Percentiles rank a stretch among this genome's conserved stretches.
phyloP scores from a whole-genome alignment of 2,797 vertebrate genomes.

The Bucorvus abyssinicus region DNA sequence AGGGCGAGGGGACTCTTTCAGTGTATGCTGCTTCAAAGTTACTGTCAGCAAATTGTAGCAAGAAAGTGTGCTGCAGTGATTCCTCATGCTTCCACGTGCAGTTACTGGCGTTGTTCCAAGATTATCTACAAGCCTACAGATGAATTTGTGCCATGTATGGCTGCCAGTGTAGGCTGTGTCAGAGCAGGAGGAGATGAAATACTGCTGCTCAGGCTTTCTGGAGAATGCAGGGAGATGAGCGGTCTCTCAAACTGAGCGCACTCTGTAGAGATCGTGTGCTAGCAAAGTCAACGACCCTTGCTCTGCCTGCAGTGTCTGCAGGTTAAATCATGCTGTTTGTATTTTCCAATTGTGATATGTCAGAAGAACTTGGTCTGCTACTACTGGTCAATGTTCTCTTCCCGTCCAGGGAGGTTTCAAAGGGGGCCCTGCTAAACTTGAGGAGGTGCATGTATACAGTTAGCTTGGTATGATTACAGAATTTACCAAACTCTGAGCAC shows the following conservation, averaged over 20 bases:
- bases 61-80: not conserved
- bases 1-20: not conserved
- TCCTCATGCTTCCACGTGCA: not conserved
- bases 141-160: not conserved
- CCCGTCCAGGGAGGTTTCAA: not conserved
- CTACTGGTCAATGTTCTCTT: not conserved
- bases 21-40: slow-evolving; percentile 11
- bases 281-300: not conserved
- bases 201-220: not conserved
- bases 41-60: not conserved
- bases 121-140: not conserved
- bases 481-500: not conserved
- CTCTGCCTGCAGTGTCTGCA: not conserved
- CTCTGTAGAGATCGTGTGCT: not conserved
- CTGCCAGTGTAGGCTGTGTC: not conserved
- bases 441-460: not conserved
- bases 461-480: not conserved
- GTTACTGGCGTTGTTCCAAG: not conserved
- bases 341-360: not conserved
- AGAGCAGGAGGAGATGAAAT: not conserved
- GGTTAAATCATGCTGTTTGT: not conserved
- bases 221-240: not conserved
- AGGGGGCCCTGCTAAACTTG: not conserved
- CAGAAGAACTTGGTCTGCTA: not conserved
- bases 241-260: not conserved